Evolutionary conservation across 2,797 vertebrate genomes (phyloP), one percentile per base, ranked within the genome.

Genomic region (Danio kyathit): DNA sequence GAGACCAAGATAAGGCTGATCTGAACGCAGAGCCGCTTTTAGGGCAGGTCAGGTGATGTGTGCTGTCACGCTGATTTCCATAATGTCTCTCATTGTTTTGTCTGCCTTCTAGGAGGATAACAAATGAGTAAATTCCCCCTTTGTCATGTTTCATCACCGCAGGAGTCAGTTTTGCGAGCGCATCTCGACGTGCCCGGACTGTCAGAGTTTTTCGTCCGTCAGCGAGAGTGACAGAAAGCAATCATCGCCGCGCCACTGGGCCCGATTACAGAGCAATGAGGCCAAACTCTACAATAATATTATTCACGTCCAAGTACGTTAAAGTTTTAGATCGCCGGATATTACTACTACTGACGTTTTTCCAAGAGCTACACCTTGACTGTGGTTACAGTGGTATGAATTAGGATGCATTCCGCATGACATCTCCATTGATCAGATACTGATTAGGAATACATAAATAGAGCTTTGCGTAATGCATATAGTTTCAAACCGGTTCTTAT

Each of bases 101-200:
- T 80, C 72, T 82, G 80, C 84, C 76, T 80, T 87, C 78, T 79
- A 81, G 77, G 76, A 74, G 81, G 82, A 84, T 83, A 86, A 87
- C 87, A 85, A 89, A 89, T 86, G 85, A 85, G 86, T 66, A 87
- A 86, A 89, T 87, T 87, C 86, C 79, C 56, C 81, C 65, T 84
- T 82, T 88, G 89, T 90, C 89, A 88, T 89, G 87, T 89, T 88
- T 82, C 86, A 90, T 89, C 87, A 88, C 79, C 56, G 61, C 80
- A 80, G 72, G 72, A 85, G 83, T 81, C 86, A 48, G 77, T 76
- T 83, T 75, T 69, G 75, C 21, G 56, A 84, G 60, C 29, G 52
- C 67, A 80, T 76, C 74, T 70, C 74, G 13, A 85, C 75, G 82
- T 84, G 87, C 69, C 63, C 73, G 16, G 82, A 82, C 82, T 87